Conservation (phyloP, 2,888 invertebrate species). For the Polydrusus pterygomalis region DNA sequence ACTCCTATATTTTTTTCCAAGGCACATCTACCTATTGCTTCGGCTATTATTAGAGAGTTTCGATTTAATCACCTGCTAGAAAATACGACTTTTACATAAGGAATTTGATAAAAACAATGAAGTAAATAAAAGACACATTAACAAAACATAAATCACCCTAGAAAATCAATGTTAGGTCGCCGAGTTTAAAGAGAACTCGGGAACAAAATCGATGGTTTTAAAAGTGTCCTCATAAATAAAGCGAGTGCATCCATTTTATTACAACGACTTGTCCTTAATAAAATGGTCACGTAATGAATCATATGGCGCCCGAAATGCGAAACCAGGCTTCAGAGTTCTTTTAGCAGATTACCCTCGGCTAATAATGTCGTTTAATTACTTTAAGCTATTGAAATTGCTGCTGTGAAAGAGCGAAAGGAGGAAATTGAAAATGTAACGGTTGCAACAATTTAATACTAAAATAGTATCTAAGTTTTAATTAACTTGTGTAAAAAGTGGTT, state of each 20-base stretch:
- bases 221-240: constrained; percentile 37
- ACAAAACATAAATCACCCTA: background rate
- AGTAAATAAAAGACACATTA: background rate
- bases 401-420: too few relatives aligned
- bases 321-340: constrained; percentile 26
- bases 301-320: constrained; percentile 41
- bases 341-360: constrained; percentile 28
- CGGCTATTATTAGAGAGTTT: too few relatives aligned
- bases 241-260: constrained; percentile 44
- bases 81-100: too few relatives aligned
- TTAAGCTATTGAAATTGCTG: constrained; percentile 1
- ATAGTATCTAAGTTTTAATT: too few relatives aligned
- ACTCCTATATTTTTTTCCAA: too few relatives aligned
- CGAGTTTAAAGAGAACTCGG: background rate
- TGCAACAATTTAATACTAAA: background rate
- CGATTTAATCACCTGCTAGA: too few relatives aligned
- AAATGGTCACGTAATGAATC: constrained; percentile 44
- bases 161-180: constrained; percentile 6
- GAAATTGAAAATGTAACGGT: background rate
- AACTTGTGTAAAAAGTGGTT: too few relatives aligned
- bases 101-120: background rate
- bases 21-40: too few relatives aligned
- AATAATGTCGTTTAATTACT: constrained; percentile 39
- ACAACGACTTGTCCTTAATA: constrained; percentile 37
- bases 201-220: constrained; percentile 10